Conservation (phyloP, 2,113 vertebrate genomes). For the Osmerus mordax region DNA sequence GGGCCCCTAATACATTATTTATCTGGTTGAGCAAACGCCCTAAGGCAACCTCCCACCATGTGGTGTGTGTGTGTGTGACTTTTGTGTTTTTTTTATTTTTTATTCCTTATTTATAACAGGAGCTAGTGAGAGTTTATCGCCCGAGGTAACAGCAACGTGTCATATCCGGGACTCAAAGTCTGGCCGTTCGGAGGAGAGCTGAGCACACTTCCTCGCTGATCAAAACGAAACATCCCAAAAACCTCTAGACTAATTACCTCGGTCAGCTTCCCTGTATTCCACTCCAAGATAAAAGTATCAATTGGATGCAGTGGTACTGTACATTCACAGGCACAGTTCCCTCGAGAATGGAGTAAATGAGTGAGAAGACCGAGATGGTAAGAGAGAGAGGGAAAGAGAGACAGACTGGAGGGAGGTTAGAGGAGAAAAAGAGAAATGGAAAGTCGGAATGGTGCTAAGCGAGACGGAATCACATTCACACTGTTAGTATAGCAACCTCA, state of each 20-base stretch:
- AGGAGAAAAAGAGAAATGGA: background rate
- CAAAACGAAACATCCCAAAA: background rate
- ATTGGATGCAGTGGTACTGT: background rate
- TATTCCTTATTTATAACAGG: conserved; percentile 41
- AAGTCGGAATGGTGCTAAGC: background rate
- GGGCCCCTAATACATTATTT: conserved; percentile 39
- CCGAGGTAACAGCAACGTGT: conserved; percentile 22
- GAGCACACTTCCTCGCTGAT: background rate
- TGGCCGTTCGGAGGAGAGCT: background rate
- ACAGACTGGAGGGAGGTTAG: background rate
- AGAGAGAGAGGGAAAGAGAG: background rate
- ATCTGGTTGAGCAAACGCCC: conserved; percentile 49
- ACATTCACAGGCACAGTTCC: background rate
- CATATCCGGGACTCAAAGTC: conserved; percentile 26
- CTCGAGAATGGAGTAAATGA: conserved; percentile 6
- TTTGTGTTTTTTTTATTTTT: background rate
- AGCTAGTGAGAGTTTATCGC: conserved; percentile 12
- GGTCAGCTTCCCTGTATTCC: background rate
- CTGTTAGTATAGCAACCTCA: background rate
- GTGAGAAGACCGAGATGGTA: background rate
- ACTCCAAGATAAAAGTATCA: conserved; percentile 14
- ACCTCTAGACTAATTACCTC: conserved; percentile 9
- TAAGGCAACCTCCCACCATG: conserved; percentile 17
- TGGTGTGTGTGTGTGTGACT: conserved; percentile 7
- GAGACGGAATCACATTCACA: background rate